These are phyloP conservation scores for zebrafish (Danio rerio) DNA, from an alignment of 2,113 vertebrate species.

Conservation along the genomic window GRCz12tu NC_133191.1:6683001-6683500, in stretches of 20 bases:
- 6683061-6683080: too few relatives aligned
- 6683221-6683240: neutral
- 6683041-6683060: too few relatives aligned
- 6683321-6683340: neutral
- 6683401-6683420: neutral
- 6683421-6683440: neutral
- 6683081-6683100: too few relatives aligned
- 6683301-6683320: neutral
- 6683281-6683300: neutral
- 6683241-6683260: neutral
- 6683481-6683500: slow-evolving; percentile 11
- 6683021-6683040: too few relatives aligned
- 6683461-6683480: neutral
- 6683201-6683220: neutral
- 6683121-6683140: neutral
- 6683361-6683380: neutral
- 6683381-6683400: too few relatives aligned
- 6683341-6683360: neutral
- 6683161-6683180: neutral
- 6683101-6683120: neutral
- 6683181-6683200: neutral
- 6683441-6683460: neutral
- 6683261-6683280: neutral
- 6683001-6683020: too few relatives aligned
- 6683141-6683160: neutral